Evolutionary conservation across 1,140 invertebrate species (phyloP).

Genomic region (Trichoplusia ni): DNA sequence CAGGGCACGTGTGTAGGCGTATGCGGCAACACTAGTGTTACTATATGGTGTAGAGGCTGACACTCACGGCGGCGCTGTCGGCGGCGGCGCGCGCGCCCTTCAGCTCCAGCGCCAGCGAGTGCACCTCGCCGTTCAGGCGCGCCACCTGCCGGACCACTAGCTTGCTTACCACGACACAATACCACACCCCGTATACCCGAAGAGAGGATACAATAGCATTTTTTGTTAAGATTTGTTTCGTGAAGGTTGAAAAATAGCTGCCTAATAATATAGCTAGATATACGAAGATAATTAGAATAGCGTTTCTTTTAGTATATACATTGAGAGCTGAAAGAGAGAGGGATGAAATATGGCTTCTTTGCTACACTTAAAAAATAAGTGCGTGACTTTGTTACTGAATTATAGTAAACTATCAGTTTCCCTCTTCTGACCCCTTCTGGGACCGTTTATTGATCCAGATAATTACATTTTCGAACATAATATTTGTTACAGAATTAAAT

Average conservation of each 20-base stretch:
- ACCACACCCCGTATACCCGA: background rate
- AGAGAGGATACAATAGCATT: background rate
- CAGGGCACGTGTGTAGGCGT: background rate
- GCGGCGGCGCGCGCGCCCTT: slow-evolving; percentile 56
- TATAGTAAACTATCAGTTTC: no score
- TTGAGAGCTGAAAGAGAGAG: no score
- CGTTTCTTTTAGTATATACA: no score
- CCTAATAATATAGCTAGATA: background rate
- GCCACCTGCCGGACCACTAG: slow-evolving; percentile 55
- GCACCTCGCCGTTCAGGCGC: slow-evolving; percentile 69
- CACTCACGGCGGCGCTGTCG: slow-evolving; percentile 66
- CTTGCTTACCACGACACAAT: background rate
- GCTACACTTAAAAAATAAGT: no score
- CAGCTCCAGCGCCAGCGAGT: slow-evolving; percentile 67
- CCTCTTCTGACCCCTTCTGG: no score
- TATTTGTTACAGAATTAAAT: no score
- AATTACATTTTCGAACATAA: no score
- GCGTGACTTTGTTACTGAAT: no score
- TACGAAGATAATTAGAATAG: no score
- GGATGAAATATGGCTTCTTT: no score
- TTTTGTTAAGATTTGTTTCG: background rate
- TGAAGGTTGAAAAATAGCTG: background rate
- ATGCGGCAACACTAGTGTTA: slow-evolving; percentile 7
- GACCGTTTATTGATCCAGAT: no score
- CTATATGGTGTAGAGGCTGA: slow-evolving; percentile 74